A percentile compares a stretch with the other conserved stretches of the same genome.
Conservation (phyloP, 2,113 vertebrate genomes). For the Seriola aureovittata region DNA sequence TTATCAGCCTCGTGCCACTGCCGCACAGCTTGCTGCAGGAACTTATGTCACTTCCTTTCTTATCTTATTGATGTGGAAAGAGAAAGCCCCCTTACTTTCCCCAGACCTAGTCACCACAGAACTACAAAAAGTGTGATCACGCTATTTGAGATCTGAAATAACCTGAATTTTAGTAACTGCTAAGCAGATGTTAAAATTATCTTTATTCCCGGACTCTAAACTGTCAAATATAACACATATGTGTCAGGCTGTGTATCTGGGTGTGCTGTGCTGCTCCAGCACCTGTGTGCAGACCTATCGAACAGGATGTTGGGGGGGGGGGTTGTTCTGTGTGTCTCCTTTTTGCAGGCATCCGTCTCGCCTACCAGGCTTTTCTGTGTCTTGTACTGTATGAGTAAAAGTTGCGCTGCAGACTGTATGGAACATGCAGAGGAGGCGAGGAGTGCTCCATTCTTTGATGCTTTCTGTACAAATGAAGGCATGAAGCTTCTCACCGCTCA, state of each 20-base stretch:
- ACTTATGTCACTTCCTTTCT: constrained; percentile 83
- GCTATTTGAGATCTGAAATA: constrained; percentile 41
- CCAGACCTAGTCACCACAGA: constrained; percentile 55
- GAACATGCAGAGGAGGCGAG: constrained; percentile 84
- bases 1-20: constrained; percentile 55
- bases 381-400: constrained; percentile 62
- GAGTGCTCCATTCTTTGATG: constrained; percentile 62
- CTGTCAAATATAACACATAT: constrained; percentile 20
- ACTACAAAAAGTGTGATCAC: constrained; percentile 2
- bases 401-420: constrained; percentile 59
- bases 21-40: constrained; percentile 65
- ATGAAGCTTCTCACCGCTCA: constrained; percentile 30
- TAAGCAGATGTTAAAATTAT: constrained; percentile 13
- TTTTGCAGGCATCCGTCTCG: constrained; percentile 43
- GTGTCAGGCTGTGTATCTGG: constrained; percentile 15
- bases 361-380: constrained; percentile 51
- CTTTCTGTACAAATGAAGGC: constrained; percentile 39
- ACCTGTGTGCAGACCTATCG: constrained; percentile 48
- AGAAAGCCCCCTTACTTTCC: constrained; percentile 79
- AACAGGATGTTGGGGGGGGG: constrained; percentile 63
- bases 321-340: constrained; percentile 46
- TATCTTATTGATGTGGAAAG: constrained; percentile 76
- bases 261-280: background rate
- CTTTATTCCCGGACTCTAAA: constrained; percentile 26
- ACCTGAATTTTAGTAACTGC: constrained; percentile 7